A percentile compares a stretch with the other conserved stretches of the same genome.
Conservation (phyloP, 2,797 vertebrate genomes). For the Oreonectes daqikongensis region DNA sequence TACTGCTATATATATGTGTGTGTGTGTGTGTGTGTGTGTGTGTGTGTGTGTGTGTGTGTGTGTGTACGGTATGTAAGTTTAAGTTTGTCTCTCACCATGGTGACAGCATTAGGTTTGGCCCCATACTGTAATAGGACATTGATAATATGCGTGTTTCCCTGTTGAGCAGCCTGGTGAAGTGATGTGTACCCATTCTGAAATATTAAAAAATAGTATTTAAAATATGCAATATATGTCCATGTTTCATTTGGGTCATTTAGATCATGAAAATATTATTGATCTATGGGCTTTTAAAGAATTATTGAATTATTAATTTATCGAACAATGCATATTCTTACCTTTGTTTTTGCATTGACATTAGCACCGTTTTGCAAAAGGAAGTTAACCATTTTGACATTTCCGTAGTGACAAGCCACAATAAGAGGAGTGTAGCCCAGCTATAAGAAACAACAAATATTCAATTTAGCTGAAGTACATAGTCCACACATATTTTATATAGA, state of each 20-base stretch:
- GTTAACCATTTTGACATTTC: conserved; percentile 95
- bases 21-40: conserved; percentile 20
- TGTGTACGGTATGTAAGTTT: conserved; percentile 6
- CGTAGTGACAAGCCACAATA: conserved; percentile 97
- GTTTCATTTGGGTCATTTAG: not conserved
- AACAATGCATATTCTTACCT: conserved; percentile 76
- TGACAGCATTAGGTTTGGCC: conserved; percentile 90
- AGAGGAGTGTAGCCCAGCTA: conserved; percentile 96
- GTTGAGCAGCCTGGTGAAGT: conserved; percentile 95
- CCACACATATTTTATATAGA: not conserved
- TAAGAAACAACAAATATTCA: conserved; percentile 70
- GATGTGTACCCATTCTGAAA: conserved; percentile 90
- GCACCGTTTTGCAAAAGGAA: conserved; percentile 91
- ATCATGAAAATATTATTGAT: not conserved
- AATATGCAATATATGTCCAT: not conserved
- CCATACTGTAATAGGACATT: conserved; percentile 88
- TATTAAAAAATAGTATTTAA: no score
- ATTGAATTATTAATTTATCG: no score
- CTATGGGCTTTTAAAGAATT: no score
- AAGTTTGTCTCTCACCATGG: conserved; percentile 80
- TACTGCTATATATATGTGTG: no score
- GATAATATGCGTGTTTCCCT: conserved; percentile 82
- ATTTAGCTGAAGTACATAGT: not conserved
- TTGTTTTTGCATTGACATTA: conserved; percentile 87
- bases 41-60: not conserved